Base-by-base conservation (phyloP, 2,113 vertebrate genomes). In the Paramisgurnus dabryanus region DNA sequence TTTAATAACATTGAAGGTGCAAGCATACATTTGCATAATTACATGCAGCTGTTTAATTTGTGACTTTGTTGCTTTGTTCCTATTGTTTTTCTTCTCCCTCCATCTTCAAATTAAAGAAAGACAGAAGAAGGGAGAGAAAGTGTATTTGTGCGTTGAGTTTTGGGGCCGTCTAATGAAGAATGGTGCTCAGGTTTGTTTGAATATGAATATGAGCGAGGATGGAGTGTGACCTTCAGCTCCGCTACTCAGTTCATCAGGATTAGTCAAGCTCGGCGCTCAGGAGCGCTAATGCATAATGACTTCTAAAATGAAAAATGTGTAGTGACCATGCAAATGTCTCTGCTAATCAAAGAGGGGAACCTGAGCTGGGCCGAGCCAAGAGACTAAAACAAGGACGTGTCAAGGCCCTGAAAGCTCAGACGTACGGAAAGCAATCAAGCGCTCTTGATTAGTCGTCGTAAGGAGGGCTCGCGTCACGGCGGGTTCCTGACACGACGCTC, bases 231-330 rank as follows among this genome's bases (percentile, higher is more conserved):
- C 97, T 99, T 99, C 98, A 98, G 96, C 96, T 96, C 95, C 95
- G 96, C 96, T 97, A 98, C 91, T 97, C 96, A 97, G 98, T 98
- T 98, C 96, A 97, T 98, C 96, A 98, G 98, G 98, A 99, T 99
- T 99, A 99, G 98, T 98, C 98, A 98, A 97, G 97, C 96, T 97
- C 96, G 95, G 96, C 96, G 97, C 98, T 98, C 97, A 97, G 96
- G 95, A 96, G 96, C 97, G 95, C 97, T 99, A 98, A 98, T 98
- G 97, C 96, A 98, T 99, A 99, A 99, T 99, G 98, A 98, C 97
- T 99, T 98, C 97, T 96, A 96, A 98, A 98, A 98, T 99, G 96
- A 98, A 99, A 98, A 98, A 98, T 98, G 96, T 97, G 96, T 98
- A 98, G 98, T 99, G 98, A 98, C 98, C 97, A 98, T 98, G 96